These are phyloP conservation scores for Pyrochroa serraticornis DNA, from an alignment of 2,888 invertebrate species.

Conservation along the genomic window DNA sequence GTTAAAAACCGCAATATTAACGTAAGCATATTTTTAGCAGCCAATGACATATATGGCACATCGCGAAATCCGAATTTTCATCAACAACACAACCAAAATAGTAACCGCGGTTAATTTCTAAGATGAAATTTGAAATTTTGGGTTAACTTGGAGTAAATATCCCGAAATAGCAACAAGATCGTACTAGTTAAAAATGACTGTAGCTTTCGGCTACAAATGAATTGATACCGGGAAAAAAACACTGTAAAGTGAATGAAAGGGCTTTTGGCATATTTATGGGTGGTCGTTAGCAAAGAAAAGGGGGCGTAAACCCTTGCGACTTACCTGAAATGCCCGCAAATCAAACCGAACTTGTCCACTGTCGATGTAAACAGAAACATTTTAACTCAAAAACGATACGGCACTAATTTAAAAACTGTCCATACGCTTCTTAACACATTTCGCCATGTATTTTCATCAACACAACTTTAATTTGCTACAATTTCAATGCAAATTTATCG, in stretches of 20 bases:
- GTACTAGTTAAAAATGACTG: too few relatives aligned
- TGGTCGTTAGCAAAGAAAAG: neutral
- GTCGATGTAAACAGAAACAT: slow-evolving; percentile 81
- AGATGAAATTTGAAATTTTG: neutral
- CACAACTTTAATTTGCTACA: slow-evolving; percentile 50
- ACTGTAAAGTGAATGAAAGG: too few relatives aligned
- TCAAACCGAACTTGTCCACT: slow-evolving; percentile 68
- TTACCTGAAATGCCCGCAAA: slow-evolving; percentile 67
- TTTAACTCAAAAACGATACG: slow-evolving; percentile 56
- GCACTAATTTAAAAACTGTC: slow-evolving; percentile 55
- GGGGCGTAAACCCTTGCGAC: slow-evolving; percentile 3
- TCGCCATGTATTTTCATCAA: slow-evolving; percentile 54
- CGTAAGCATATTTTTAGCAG: slow-evolving; percentile 11
- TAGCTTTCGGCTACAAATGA: too few relatives aligned
- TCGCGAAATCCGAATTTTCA: neutral
- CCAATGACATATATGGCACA: slow-evolving; percentile 23
- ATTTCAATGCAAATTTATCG: slow-evolving; percentile 52
- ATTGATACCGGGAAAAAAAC: too few relatives aligned
- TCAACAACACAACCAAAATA: neutral
- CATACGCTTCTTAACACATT: slow-evolving; percentile 57
- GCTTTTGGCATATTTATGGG: too few relatives aligned
- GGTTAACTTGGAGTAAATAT: too few relatives aligned
- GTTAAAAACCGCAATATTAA: too few relatives aligned
- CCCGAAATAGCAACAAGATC: too few relatives aligned
- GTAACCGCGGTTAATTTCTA: neutral